A percentile compares a stretch with the other conserved stretches of the same genome.
These are phyloP conservation scores for Axis porcinus DNA, from an alignment of 2,113 vertebrate species.

Conservation along the genomic window DNA sequence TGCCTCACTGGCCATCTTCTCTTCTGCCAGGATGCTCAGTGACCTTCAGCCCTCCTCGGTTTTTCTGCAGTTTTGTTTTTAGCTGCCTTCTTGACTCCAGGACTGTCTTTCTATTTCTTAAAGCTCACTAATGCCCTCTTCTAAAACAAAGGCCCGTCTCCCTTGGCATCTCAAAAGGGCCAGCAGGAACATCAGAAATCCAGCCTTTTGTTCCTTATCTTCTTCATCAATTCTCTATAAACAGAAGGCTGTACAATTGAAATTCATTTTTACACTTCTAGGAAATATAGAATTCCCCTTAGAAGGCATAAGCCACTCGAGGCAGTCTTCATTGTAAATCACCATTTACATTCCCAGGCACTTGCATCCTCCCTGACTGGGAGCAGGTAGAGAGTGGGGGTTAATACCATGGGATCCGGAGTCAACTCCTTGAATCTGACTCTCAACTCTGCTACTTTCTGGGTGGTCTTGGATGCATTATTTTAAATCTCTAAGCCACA, in stretches of 20 bases:
- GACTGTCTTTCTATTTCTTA: background rate
- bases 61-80: background rate
- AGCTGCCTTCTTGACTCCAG: background rate
- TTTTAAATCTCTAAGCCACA: background rate
- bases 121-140: background rate
- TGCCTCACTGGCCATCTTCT: background rate
- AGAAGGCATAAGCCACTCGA: background rate
- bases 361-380: background rate
- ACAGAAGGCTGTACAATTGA: background rate
- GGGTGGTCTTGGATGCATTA: background rate
- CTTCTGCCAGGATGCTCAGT: background rate
- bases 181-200: background rate
- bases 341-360: background rate
- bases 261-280: background rate
- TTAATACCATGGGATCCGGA: background rate
- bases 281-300: background rate
- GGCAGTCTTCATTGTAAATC: background rate
- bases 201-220: background rate
- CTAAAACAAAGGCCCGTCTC: background rate
- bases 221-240: background rate
- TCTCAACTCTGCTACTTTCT: background rate
- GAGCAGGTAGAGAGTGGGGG: background rate
- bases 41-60: background rate
- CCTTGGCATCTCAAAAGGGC: background rate
- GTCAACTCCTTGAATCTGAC: background rate